Evolutionary conservation across 2,797 vertebrate species (phyloP), one percentile per base, ranked within the genome.

Genomic region (Poeciliopsis paucimaculata): DNA sequence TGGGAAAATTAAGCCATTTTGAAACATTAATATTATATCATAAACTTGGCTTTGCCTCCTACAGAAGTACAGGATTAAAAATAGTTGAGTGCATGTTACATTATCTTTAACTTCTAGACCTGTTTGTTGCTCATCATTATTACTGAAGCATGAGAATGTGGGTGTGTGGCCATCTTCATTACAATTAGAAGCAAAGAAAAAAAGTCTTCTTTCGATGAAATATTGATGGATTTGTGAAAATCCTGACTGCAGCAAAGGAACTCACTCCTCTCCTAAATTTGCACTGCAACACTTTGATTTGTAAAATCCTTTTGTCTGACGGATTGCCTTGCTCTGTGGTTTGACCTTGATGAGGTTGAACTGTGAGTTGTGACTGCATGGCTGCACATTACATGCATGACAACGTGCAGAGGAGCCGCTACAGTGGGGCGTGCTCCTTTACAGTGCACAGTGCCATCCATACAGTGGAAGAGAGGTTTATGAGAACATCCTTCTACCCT

Each of bases 281-380:
- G 20, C 23, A n/a, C 23, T 3, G 28, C 57, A 16, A n/a, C 15
- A 18, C 28, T 20, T 49, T 66, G 4, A 66, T 23, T 66, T 66
- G 62, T 66, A 39, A 39, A 8, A 66, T 39, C 62, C 20, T 28
- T 68, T 41, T 5, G 39, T 68, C 23, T 70, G 66, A 43, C 15
- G 26, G 26, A 43, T 43, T 70, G 39, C 41, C 43, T 28, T 28
- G 26, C 43, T 46, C 5, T n/a, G 13, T 46, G 43, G 41, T 72
- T 72, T 72, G 68, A 72, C 68, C 68, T 45, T 28, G 26, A 72
- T 46, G 68, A 72, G 43, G 41, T 72, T 28, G 41, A 72, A 46
- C 11, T 72, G 12, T 46, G 43, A n/a, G 1, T 72, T 72, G 43
- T 72, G 68, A 71, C 39, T n/a, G 41, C 68, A 45, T 71, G 68